Evolutionary conservation across 2,797 vertebrate species (phyloP).

Genomic region (Acestrorhynchus altus): DNA sequence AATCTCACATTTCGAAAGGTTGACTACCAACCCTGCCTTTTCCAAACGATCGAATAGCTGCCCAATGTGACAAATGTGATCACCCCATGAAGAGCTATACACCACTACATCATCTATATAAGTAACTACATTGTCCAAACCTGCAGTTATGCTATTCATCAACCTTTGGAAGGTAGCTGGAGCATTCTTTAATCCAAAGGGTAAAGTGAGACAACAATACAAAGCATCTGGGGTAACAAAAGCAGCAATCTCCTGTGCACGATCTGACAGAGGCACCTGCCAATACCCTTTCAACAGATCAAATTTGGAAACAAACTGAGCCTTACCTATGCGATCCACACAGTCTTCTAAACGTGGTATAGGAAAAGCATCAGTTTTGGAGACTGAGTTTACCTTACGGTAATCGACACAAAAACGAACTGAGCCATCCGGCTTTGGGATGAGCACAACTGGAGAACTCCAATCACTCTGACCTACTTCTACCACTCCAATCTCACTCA

Average conservation of each 20-base stretch:
- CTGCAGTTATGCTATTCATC: background rate
- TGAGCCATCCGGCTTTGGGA: background rate
- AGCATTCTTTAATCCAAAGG: background rate
- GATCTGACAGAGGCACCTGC: background rate
- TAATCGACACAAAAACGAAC: background rate
- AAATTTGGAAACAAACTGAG: conserved; percentile 1
- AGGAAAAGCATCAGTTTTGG: background rate
- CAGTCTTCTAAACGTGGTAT: background rate
- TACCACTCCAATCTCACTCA: background rate
- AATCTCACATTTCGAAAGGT: too few relatives aligned
- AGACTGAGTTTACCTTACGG: background rate
- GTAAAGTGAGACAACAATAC: background rate
- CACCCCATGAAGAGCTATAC: too few relatives aligned
- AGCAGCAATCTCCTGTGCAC: background rate
- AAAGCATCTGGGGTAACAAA: background rate
- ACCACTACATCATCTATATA: background rate
- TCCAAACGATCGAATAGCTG: background rate
- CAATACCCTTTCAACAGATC: background rate
- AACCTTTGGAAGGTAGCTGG: background rate
- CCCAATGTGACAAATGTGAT: background rate
- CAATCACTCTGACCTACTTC: conserved; percentile 1
- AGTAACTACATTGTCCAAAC: too few relatives aligned
- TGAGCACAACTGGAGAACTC: background rate
- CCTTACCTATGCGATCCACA: background rate
- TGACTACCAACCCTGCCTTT: background rate